Conservation (phyloP, 2,113 vertebrate genomes). For the Sander lucioperca region DNA sequence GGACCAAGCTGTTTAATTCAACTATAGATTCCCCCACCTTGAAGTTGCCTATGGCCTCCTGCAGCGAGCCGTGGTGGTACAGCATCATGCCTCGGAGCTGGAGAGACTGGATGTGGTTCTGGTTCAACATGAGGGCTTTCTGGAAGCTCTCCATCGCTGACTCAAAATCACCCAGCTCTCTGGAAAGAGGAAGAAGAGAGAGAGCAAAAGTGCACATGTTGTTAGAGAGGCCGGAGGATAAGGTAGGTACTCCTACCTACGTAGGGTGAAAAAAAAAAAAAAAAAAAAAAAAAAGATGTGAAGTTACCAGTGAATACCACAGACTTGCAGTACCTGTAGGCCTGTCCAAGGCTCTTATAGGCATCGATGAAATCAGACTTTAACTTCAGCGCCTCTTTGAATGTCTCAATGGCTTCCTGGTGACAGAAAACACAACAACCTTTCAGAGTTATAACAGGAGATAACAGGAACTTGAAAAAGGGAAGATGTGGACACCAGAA, state of each 20-base stretch:
- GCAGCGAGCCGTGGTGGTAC: constrained; percentile 95
- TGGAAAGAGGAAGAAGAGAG: constrained; percentile 60
- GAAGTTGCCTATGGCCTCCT: constrained; percentile 95
- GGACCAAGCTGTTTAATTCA: background rate
- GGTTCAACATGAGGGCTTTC: constrained; percentile 95
- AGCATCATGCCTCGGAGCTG: constrained; percentile 98
- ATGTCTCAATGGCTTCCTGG: constrained; percentile 97
- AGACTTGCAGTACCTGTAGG: constrained; percentile 89
- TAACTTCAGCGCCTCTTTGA: constrained; percentile 96
- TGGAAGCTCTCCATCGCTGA: constrained; percentile 97
- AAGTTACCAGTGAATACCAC: background rate
- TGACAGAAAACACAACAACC: constrained; percentile 14
- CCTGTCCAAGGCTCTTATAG: constrained; percentile 97
- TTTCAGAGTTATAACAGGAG: background rate
- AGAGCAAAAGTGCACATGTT: background rate
- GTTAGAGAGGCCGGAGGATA: background rate
- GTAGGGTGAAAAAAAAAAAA: background rate
- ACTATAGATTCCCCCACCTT: constrained; percentile 84
- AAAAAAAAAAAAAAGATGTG: background rate
- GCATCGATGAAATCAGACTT: constrained; percentile 98
- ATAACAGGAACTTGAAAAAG: constrained; percentile 29
- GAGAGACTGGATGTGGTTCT: constrained; percentile 97
- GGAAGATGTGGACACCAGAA: background rate
- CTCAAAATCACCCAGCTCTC: constrained; percentile 97
- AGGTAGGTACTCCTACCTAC: background rate